phyloP scores from a whole-genome alignment of 2,797 vertebrate genomes.

The Dicrostonyx torquatus region DNA sequence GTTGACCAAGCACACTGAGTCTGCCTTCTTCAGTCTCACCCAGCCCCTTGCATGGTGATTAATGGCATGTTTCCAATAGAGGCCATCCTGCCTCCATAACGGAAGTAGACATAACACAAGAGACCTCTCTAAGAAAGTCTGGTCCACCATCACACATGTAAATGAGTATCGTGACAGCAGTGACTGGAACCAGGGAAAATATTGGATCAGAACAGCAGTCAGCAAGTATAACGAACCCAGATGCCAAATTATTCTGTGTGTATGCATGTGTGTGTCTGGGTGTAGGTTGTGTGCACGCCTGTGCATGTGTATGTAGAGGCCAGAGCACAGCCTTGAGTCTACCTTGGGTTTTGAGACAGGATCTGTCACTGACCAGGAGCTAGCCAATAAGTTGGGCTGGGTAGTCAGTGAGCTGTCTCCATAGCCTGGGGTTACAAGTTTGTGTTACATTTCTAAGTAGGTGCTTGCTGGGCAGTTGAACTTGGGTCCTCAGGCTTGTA shows the following conservation, averaged over 20 bases:
- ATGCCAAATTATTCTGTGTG: background rate
- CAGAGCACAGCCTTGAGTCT: background rate
- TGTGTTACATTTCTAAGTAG: background rate
- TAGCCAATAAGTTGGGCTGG: background rate
- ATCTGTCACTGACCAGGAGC: background rate
- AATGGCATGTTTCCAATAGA: background rate
- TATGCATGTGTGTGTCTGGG: background rate
- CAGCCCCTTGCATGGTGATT: background rate
- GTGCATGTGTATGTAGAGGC: background rate
- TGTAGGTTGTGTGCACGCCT: background rate
- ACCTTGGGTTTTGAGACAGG: background rate
- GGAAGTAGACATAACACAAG: background rate
- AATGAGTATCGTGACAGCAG: background rate
- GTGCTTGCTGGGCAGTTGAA: background rate
- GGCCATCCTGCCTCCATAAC: background rate
- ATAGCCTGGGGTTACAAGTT: background rate
- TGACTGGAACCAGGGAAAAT: background rate
- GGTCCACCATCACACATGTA: background rate
- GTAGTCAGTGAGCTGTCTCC: background rate
- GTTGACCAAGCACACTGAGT: fast-evolving
- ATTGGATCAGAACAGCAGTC: background rate
- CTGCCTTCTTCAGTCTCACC: background rate
- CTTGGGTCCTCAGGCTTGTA: background rate
- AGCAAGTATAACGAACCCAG: background rate
- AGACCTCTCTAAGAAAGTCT: background rate